A percentile compares a stretch with the other conserved stretches of the same genome.
Conservation (phyloP, 2,888 invertebrate genomes). For the Koerneria pararmatus region DNA sequence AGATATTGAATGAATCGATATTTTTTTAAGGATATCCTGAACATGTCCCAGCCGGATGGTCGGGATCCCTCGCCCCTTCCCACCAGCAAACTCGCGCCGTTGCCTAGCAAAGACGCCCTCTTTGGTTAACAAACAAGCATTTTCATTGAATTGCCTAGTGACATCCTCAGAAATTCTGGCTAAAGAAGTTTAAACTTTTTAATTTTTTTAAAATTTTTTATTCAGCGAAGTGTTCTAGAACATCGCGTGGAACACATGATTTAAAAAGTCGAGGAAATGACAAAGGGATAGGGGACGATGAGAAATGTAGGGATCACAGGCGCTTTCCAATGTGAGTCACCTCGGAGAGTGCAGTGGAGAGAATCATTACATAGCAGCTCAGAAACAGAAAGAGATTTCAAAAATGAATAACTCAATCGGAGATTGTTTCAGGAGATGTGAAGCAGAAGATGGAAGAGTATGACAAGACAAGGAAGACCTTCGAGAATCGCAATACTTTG, state of each 20-base stretch:
- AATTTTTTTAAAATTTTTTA: neutral
- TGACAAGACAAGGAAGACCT: slow-evolving; percentile 47
- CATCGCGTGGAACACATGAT: no score
- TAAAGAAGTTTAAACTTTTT: neutral
- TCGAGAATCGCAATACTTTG: slow-evolving; percentile 46
- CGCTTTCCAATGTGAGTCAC: no score
- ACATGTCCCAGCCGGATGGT: slow-evolving; percentile 48
- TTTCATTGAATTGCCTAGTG: slow-evolving; percentile 5
- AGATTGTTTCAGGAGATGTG: slow-evolving; percentile 47
- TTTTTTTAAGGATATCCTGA: slow-evolving; percentile 45
- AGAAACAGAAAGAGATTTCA: no score
- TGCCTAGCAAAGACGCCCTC: slow-evolving; percentile 62
- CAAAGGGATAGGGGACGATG: neutral
- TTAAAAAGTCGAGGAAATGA: no score
- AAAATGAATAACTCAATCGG: no score
- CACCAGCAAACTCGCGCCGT: slow-evolving; percentile 62
- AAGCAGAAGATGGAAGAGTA: slow-evolving; percentile 52
- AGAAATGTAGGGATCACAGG: no score
- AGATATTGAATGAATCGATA: no score
- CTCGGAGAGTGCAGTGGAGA: no score
- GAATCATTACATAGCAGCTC: no score
- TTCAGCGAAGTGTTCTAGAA: neutral
- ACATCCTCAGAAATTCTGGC: neutral
- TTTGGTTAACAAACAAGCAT: slow-evolving; percentile 61
- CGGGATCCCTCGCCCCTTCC: slow-evolving; percentile 55